phyloP scores from a whole-genome alignment of 2,888 invertebrate genomes.

The Galerucella nymphaeae region DNA sequence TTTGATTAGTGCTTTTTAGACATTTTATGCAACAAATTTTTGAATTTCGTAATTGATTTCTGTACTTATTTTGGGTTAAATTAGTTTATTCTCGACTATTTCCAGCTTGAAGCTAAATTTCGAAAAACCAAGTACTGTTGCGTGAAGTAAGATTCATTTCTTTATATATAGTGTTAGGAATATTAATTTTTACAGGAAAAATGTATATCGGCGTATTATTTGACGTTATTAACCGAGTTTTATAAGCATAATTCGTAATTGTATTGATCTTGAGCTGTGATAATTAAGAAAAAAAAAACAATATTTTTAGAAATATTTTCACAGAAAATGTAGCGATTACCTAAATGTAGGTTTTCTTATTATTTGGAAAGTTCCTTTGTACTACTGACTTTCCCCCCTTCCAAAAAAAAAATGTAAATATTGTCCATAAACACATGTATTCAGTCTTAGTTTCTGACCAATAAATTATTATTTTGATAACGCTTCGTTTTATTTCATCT shows the following conservation, averaged over 20 bases:
- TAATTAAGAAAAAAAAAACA: slow-evolving; percentile 43
- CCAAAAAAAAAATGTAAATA: slow-evolving; percentile 27
- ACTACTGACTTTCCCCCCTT: slow-evolving; percentile 11
- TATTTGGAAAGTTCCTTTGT: slow-evolving; percentile 30
- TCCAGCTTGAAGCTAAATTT: background rate
- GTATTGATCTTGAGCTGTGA: slow-evolving; percentile 49
- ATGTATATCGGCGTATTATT: slow-evolving; percentile 24
- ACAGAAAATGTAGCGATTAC: slow-evolving; percentile 39
- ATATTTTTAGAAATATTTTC: slow-evolving; percentile 48
- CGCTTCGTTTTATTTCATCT: slow-evolving; percentile 44
- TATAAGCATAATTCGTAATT: slow-evolving; percentile 27
- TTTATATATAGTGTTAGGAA: background rate
- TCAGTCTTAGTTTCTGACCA: slow-evolving; percentile 37
- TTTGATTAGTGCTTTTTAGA: background rate
- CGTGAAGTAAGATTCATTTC: background rate
- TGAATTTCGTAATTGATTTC: too few relatives aligned
- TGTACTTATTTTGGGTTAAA: too few relatives aligned
- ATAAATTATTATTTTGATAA: slow-evolving; percentile 48
- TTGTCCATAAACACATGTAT: slow-evolving; percentile 29
- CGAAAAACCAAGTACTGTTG: background rate
- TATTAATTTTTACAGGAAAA: background rate
- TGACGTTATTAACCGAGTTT: slow-evolving; percentile 17
- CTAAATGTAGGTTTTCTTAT: slow-evolving; percentile 28
- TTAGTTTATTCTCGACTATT: too few relatives aligned
- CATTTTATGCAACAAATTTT: background rate